phyloP scores from a whole-genome alignment of 2,797 vertebrate genomes.

The Ispidina lecontei region DNA sequence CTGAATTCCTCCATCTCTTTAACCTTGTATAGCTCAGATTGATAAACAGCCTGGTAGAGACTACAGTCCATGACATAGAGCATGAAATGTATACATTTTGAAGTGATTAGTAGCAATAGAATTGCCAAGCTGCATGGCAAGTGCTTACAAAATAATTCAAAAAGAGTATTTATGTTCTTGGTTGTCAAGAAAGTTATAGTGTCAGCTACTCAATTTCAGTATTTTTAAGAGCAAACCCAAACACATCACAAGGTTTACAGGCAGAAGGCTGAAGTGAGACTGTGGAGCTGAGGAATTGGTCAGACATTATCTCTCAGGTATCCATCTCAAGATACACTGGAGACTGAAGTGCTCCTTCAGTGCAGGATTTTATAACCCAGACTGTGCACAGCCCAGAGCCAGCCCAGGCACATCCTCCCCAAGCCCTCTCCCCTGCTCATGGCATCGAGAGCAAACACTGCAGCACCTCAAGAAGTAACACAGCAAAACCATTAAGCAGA shows the following conservation, averaged over 20 bases:
- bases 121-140: background rate
- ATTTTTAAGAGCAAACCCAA: background rate
- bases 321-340: accelerated
- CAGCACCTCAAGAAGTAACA: background rate
- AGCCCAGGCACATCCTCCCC: background rate
- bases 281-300: background rate
- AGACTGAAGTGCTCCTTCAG: background rate
- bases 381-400: background rate
- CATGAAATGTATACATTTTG: background rate
- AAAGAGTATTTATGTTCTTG: background rate
- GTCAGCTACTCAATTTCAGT: background rate
- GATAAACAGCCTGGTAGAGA: background rate
- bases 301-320: background rate
- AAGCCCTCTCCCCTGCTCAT: background rate
- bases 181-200: background rate
- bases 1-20: background rate
- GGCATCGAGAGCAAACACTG: background rate
- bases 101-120: accelerated
- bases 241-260: background rate
- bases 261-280: background rate
- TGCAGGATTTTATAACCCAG: too few relatives aligned
- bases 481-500: background rate
- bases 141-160: background rate
- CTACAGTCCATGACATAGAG: background rate
- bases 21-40: background rate